Conservation (phyloP, 2,113 vertebrate species). For the Nyctibius bracteatus region DNA sequence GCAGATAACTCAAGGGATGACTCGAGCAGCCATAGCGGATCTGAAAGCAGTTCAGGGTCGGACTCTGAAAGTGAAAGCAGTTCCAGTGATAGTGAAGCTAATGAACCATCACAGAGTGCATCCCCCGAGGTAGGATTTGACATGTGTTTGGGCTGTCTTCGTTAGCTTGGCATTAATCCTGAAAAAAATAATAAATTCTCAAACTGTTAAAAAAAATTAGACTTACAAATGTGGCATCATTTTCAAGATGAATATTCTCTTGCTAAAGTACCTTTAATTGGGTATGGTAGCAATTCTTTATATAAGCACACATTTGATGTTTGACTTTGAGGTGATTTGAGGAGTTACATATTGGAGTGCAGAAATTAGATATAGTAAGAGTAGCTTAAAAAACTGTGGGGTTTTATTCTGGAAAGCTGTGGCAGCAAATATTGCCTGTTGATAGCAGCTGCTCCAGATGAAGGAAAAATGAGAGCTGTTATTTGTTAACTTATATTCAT, state of each 20-base stretch:
- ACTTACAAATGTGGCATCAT: rapidly evolving
- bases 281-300: background rate
- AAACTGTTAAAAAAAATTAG: rapidly evolving
- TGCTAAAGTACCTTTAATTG: background rate
- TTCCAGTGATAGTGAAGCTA: constrained; percentile 95
- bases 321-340: background rate
- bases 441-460: background rate
- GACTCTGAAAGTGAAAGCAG: constrained; percentile 98
- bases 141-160: background rate
- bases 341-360: background rate
- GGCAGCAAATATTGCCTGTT: background rate
- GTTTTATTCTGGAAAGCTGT: background rate
- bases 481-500: background rate
- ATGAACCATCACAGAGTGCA: constrained; percentile 86
- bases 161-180: background rate
- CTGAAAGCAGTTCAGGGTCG: constrained; percentile 96
- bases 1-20: constrained; percentile 91
- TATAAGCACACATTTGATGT: background rate
- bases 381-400: background rate
- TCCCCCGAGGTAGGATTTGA: constrained; percentile 87
- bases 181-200: background rate
- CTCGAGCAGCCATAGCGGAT: constrained; percentile 95
- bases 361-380: background rate
- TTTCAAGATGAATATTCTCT: background rate
- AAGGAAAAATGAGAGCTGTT: background rate